These are phyloP conservation scores for Terebella lapidaria DNA, from an alignment of 2,888 invertebrate species.

Conservation along the genomic window DNA sequence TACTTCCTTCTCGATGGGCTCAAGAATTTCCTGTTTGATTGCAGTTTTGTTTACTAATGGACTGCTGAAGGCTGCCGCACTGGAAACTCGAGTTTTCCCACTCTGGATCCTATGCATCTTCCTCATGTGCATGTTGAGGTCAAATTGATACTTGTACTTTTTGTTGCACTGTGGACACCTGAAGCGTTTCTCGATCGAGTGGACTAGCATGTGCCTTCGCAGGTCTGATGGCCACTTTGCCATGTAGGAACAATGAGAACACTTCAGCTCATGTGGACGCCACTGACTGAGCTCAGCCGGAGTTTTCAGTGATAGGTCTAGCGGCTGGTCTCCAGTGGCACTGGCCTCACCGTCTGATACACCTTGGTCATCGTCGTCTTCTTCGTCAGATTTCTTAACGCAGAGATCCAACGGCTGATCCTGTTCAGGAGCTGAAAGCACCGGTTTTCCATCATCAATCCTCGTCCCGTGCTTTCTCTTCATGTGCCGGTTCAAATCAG, in stretches of 20 bases:
- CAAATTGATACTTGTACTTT: slow-evolving; percentile 68
- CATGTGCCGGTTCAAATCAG: slow-evolving; percentile 48
- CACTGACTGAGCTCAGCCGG: not conserved
- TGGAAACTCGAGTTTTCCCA: slow-evolving; percentile 13
- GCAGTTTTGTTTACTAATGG: not conserved
- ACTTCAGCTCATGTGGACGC: slow-evolving; percentile 27
- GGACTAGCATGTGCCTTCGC: slow-evolving; percentile 48
- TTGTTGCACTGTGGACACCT: slow-evolving; percentile 63
- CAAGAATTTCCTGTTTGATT: not conserved
- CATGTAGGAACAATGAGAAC: slow-evolving; percentile 49
- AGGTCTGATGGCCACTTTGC: slow-evolving; percentile 52
- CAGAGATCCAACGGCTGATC: slow-evolving; percentile 21
- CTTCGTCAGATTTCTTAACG: slow-evolving; percentile 4
- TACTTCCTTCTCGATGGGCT: too few species aligned
- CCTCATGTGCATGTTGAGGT: slow-evolving; percentile 22
- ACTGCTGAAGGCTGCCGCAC: not conserved
- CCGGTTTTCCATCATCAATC: not conserved
- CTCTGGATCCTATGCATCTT: slow-evolving; percentile 15
- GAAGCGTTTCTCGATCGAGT: slow-evolving; percentile 45
- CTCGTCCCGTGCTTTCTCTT: slow-evolving; percentile 42
- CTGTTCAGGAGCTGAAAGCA: slow-evolving; percentile 3
- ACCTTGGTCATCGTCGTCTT: not conserved
- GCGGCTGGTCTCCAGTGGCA: slow-evolving; percentile 12
- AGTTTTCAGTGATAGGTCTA: slow-evolving; percentile 21
- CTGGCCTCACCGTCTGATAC: not conserved